Conservation (phyloP, 1,140 invertebrate genomes). For the Idris sp. region DNA sequence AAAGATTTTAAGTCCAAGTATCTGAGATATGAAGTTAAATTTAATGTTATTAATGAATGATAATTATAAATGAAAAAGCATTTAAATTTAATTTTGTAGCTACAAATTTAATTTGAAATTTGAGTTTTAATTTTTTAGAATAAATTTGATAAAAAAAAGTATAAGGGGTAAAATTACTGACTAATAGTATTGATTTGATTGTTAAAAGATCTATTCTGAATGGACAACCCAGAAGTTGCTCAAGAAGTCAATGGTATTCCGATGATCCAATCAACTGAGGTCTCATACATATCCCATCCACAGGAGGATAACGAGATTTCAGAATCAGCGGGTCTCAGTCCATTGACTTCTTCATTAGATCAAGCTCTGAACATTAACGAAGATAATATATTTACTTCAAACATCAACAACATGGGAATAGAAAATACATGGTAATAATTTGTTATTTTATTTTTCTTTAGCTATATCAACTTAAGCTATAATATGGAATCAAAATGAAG, state of each 20-base stretch:
- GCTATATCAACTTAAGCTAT: no score
- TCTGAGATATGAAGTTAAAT: no score
- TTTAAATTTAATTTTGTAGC: no score
- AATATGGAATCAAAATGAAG: no score
- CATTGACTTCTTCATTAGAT: slow-evolving; percentile 72
- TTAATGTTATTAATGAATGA: no score
- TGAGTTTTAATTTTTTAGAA: no score
- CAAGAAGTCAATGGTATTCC: slow-evolving; percentile 72
- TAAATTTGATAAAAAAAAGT: no score
- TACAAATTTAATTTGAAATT: no score
- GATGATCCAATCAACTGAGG: slow-evolving; percentile 72
- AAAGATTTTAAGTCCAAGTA: no score
- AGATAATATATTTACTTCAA: slow-evolving; percentile 66
- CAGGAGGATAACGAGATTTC: slow-evolving; percentile 71
- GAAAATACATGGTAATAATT: slow-evolving; percentile 77
- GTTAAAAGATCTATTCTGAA: slow-evolving; percentile 66
- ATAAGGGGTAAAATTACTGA: no score
- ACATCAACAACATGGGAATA: slow-evolving; percentile 75
- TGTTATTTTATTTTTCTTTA: no score
- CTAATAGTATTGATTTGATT: background rate
- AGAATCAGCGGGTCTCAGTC: slow-evolving; percentile 74
- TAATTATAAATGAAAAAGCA: no score
- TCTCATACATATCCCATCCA: slow-evolving; percentile 66
- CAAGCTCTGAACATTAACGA: slow-evolving; percentile 73
- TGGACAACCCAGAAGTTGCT: slow-evolving; percentile 72